Evolutionary conservation across 2,113 vertebrate genomes (phyloP), one percentile per base, ranked within the genome.

Genomic region (Chlamydotis undulata): DNA sequence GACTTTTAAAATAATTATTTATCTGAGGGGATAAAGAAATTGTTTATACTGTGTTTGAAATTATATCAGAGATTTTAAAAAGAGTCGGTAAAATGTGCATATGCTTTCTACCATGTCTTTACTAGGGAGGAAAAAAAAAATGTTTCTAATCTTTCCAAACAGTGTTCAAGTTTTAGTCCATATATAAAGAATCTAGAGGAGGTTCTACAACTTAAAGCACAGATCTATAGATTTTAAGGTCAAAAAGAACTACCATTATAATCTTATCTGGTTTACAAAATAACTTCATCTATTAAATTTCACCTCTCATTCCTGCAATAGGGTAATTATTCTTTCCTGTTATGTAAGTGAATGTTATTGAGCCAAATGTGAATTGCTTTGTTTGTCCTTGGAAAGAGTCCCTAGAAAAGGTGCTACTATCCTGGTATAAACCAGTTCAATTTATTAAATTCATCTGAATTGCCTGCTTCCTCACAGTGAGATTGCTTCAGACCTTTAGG

Each of bases 371-470:
- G 65, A 82, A 79, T 90, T 92, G 14, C 60, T 90, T 63, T 33
- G 41, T 80, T 94, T 95, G 88, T 87, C 85, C 88, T 96, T 96
- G 92, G 75, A 93, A 95, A 93, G 64, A 83, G 37, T 63, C 37
- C 77, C 50, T 86, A 90, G 49, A 94, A 90, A 87, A 90, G 56
- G 25, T 71, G 73, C 35, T 89, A 19, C 63, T 83, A 43, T 31
- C n/a, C 25, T 74, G 12, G 41, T 64, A 59, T 63, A 93, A 93
- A 86, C 71, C 14, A 73, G 49, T 71, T 57, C 35, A 57, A 79
- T 78, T 75, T 83, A 80, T 64, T 92, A 77, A 79, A 94, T 88
- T 93, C n/a, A 50, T 57, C 41, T 35, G 63, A 74, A 47, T 69
- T 79, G 4, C 21, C 37, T 74, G 12, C 21, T 80, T 83, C 60